These are phyloP conservation scores for Scalopus aquaticus DNA, from an alignment of 2,113 vertebrate genomes.

Conservation along the genomic window DNA sequence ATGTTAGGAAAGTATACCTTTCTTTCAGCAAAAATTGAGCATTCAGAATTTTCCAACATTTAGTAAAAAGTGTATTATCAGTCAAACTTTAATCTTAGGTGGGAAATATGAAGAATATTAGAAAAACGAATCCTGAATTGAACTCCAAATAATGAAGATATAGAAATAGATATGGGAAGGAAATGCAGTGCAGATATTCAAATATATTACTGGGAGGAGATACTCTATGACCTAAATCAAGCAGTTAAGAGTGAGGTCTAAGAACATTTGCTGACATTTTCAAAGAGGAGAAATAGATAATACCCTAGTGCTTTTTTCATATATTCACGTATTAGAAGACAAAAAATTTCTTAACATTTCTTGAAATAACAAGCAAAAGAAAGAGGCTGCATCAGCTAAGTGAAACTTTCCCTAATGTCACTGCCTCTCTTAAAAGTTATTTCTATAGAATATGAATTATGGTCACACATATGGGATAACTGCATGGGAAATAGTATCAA, in stretches of 20 bases:
- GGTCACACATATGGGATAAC: background rate
- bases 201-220: too few relatives aligned
- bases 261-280: slow-evolving; percentile 24
- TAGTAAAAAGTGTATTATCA: background rate
- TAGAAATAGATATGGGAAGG: background rate
- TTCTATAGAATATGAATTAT: background rate
- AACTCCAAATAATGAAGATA: background rate
- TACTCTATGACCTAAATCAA: background rate
- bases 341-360: slow-evolving; percentile 40
- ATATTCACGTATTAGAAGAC: background rate
- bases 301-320: slow-evolving; percentile 22
- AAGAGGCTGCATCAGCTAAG: background rate
- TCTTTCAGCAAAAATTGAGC: background rate
- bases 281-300: slow-evolving; percentile 15
- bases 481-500: background rate
- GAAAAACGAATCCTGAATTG: background rate
- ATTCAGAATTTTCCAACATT: slow-evolving; percentile 5
- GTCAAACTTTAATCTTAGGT: slow-evolving; percentile 5
- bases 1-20: background rate
- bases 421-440: slow-evolving; percentile 14
- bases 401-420: background rate
- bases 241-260: background rate
- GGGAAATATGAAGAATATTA: background rate
- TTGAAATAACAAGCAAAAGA: slow-evolving; percentile 41
- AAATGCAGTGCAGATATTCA: background rate